Base-by-base conservation (phyloP, 2,113 vertebrate genomes). In the Oophaga pumilio region DNA sequence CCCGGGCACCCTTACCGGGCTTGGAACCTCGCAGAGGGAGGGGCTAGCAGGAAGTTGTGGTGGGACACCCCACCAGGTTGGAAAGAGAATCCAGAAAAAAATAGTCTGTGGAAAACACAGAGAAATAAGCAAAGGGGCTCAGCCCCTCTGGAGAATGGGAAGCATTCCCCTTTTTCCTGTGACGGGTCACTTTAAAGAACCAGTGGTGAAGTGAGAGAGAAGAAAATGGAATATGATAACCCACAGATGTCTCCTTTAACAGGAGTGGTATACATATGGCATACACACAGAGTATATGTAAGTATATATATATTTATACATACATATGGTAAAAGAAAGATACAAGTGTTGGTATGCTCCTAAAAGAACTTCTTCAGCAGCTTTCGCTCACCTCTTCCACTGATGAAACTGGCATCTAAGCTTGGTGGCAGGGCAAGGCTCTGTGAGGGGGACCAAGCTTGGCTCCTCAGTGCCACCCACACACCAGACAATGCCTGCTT, bases 401-500 rank as follows among this genome's bases (percentile, higher is more conserved):
- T 76, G 87, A 77, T 52, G 87, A 83, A 84, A 77, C 87, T 77
- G 87, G 81, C 71, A 84, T 88, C 80, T 68, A 52, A 76, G 87
- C 69, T 84, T 88, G 80, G 57, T 88, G 71, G 79, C 69, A 82
- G 86, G 73, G 81, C 71, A 84, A 88, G 68, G 73, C 87, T 77
- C 81, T 68, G 71, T 83, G 43, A 88, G 57, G 86, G 81, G 69
- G 76, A 59, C 80, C 68, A 84, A 84, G 87, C 80, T 76, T 73
- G 80, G 71, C 73, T 84, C 60, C 87, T 88, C 80, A 56, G 87
- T 88, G 80, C 87, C 87, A 88, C 81, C 87, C 87, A 88, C 87
- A 88, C 87, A 88, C 81, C 80, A 88, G 87, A 84, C 87, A 88
- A 77, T 88, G 80, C 71, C 79, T 88, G 87, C 87, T 88, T 84